Conservation (phyloP, 2,113 vertebrate species). For the Crotalus viridis region DNA sequence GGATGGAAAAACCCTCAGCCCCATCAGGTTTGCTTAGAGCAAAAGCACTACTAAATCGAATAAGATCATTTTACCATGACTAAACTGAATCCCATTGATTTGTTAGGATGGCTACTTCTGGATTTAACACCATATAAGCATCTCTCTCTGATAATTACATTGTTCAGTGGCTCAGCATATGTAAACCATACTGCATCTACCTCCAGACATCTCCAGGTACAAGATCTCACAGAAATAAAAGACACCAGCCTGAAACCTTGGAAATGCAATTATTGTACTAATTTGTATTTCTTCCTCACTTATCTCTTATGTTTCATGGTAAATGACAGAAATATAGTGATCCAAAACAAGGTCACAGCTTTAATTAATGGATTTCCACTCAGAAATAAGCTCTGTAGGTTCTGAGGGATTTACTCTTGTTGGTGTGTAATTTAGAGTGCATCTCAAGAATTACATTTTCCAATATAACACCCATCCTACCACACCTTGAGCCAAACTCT, state of each 20-base stretch:
- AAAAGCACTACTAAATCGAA: neutral
- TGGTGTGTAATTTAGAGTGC: neutral
- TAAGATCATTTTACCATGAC: neutral
- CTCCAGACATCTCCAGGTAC: neutral
- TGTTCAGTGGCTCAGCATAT: neutral
- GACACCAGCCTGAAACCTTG: neutral
- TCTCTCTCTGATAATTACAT: neutral
- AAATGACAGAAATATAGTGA: neutral
- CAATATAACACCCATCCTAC: neutral
- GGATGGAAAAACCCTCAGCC: neutral
- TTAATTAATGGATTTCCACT: neutral
- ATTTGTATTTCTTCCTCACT: neutral
- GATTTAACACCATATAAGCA: neutral
- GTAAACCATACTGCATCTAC: neutral
- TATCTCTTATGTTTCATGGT: neutral
- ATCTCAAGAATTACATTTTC: neutral
- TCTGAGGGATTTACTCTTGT: neutral
- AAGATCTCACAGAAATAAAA: neutral
- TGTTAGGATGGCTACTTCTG: neutral
- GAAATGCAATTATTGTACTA: neutral
- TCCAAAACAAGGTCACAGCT: neutral
- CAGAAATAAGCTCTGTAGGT: neutral
- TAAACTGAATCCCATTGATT: neutral
- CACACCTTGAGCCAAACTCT: neutral
- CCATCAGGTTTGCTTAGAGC: neutral